Conservation (phyloP, 2,113 vertebrate species). For the human region DNA sequence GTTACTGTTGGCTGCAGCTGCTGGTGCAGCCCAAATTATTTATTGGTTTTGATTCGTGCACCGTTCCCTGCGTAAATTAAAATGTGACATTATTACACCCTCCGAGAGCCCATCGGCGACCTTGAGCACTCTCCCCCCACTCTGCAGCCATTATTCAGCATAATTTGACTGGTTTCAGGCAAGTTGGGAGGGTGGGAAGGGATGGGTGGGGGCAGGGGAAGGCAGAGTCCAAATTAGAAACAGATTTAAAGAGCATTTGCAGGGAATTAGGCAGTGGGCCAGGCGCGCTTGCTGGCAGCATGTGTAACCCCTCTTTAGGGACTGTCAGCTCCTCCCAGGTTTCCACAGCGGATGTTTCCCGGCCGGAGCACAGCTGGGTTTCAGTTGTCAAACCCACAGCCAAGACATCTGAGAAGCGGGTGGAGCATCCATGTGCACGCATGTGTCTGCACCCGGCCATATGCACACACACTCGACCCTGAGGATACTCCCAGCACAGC, state of each 20-base stretch:
- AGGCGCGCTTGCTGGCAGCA: constrained; percentile 81
- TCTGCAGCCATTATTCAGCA: constrained; percentile 68
- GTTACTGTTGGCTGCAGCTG: background rate
- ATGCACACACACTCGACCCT: background rate
- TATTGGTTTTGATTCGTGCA: constrained; percentile 57
- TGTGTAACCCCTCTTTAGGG: constrained; percentile 82
- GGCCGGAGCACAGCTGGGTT: constrained; percentile 92
- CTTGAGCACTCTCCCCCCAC: background rate
- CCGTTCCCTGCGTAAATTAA: constrained; percentile 39
- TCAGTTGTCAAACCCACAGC: constrained; percentile 86
- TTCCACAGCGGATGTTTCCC: constrained; percentile 95
- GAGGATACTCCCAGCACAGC: background rate
- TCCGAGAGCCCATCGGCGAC: constrained; percentile 6
- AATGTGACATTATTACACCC: constrained; percentile 60
- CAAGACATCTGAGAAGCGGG: constrained; percentile 85
- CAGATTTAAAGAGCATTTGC: constrained; percentile 87
- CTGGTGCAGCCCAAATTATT: constrained; percentile 28
- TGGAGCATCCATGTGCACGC: background rate
- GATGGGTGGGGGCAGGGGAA: constrained; percentile 32
- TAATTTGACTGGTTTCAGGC: constrained; percentile 74
- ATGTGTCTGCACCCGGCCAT: background rate
- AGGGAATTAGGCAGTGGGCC: constrained; percentile 88
- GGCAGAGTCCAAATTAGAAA: constrained; percentile 88
- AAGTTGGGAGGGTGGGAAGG: constrained; percentile 44
- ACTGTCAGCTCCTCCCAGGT: constrained; percentile 85